Percentiles rank a stretch among this genome's conserved stretches.
These are phyloP conservation scores for Tenthredo mesomela DNA, from an alignment of 2,888 invertebrate species.

Conservation along the genomic window DNA sequence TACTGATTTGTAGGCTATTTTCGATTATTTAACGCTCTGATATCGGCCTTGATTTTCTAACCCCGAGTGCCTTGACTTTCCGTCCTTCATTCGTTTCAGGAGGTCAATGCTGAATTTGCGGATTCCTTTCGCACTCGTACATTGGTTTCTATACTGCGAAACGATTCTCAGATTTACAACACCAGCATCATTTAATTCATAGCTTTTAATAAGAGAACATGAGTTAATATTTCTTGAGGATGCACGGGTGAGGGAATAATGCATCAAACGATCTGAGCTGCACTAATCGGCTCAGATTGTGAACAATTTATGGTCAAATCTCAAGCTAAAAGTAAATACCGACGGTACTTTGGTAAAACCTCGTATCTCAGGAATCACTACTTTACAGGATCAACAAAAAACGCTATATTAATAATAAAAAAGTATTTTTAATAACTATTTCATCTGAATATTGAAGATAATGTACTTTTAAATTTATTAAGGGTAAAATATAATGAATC, in stretches of 20 bases:
- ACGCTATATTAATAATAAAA: too few relatives aligned
- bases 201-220: neutral
- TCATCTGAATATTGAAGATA: too few relatives aligned
- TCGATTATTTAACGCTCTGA: neutral
- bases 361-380: too few relatives aligned
- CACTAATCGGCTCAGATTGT: neutral
- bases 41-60: neutral
- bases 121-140: neutral
- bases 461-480: too few relatives aligned
- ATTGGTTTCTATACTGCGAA: neutral
- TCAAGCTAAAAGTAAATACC: neutral
- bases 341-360: too few relatives aligned
- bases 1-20: neutral
- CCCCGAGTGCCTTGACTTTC: neutral
- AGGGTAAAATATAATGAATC: too few relatives aligned
- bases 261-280: too few relatives aligned
- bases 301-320: neutral
- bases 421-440: too few relatives aligned
- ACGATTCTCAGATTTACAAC: neutral
- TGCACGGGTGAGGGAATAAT: neutral
- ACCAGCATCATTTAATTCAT: too few relatives aligned
- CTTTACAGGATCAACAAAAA: too few relatives aligned
- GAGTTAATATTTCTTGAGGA: neutral
- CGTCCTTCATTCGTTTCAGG: neutral
- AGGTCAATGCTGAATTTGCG: neutral